phyloP scores from a whole-genome alignment of 2,113 vertebrate genomes.

The Pristiophorus japonicus region DNA sequence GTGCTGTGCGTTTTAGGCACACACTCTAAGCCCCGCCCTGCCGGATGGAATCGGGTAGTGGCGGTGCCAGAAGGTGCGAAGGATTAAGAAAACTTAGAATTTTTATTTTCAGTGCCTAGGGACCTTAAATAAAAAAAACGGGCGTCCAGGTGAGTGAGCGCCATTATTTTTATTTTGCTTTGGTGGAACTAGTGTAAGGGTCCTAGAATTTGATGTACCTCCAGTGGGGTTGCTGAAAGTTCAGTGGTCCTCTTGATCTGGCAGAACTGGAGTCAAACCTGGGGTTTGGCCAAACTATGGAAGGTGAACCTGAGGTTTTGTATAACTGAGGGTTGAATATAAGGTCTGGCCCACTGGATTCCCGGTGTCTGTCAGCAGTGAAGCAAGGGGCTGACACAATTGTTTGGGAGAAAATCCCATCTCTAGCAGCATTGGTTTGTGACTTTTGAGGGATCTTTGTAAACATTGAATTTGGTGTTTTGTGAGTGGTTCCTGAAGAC shows the following conservation, averaged over 20 bases:
- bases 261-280: background rate
- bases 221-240: background rate
- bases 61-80: too few relatives aligned
- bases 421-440: background rate
- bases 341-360: background rate
- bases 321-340: background rate
- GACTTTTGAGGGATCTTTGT: background rate
- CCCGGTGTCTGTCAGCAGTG: too few relatives aligned
- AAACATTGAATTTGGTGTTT: background rate
- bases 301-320: too few relatives aligned
- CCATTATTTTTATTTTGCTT: too few relatives aligned
- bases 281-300: background rate
- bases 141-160: too few relatives aligned
- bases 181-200: background rate
- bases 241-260: background rate
- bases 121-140: too few relatives aligned
- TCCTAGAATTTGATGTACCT: background rate
- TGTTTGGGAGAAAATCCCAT: background rate
- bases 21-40: too few relatives aligned
- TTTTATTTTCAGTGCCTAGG: too few relatives aligned
- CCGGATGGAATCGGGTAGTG: too few relatives aligned
- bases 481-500: background rate
- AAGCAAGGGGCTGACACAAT: background rate
- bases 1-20: too few relatives aligned
- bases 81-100: too few relatives aligned